These are phyloP conservation scores for Siphamia tubifer DNA, from an alignment of 2,113 vertebrate species.

Conservation along the genomic window DNA sequence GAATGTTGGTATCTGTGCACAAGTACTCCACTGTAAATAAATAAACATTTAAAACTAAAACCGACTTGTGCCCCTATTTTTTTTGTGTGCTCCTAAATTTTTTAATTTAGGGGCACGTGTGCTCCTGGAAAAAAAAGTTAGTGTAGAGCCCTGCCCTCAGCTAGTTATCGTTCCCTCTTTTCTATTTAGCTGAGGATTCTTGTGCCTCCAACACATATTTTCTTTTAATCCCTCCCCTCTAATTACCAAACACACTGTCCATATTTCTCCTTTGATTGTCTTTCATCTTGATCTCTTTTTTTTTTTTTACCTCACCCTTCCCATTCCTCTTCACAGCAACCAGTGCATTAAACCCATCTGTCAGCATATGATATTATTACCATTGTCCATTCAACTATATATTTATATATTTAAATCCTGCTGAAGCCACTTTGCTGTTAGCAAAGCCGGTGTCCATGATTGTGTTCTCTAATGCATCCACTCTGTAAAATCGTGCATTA, in stretches of 20 bases:
- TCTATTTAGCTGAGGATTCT: neutral
- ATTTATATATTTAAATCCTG: conserved; percentile 30
- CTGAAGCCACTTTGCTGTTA: conserved; percentile 37
- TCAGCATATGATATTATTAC: conserved; percentile 2
- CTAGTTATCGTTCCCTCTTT: conserved; percentile 18
- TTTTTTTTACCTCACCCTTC: conserved; percentile 10
- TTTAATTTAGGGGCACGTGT: too few relatives aligned
- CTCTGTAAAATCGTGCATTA: conserved; percentile 13
- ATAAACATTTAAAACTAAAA: too few relatives aligned
- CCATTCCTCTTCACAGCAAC: neutral
- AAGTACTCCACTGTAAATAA: too few relatives aligned
- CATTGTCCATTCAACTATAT: conserved; percentile 10
- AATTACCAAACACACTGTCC: conserved; percentile 23
- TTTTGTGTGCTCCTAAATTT: too few relatives aligned
- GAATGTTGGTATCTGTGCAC: too few relatives aligned
- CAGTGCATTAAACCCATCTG: neutral
- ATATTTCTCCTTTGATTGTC: neutral
- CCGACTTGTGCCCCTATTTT: too few relatives aligned
- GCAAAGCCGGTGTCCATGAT: conserved; percentile 18
- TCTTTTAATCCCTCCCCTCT: conserved; percentile 28
- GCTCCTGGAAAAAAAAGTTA: too few relatives aligned
- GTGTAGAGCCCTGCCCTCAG: too few relatives aligned
- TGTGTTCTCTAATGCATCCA: conserved; percentile 35
- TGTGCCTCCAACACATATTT: neutral
- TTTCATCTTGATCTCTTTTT: neutral